A percentile compares a stretch with the other conserved stretches of the same genome.
phyloP scores from a whole-genome alignment of 2,888 invertebrate genomes.

The Hirtodrosophila cameraria region DNA sequence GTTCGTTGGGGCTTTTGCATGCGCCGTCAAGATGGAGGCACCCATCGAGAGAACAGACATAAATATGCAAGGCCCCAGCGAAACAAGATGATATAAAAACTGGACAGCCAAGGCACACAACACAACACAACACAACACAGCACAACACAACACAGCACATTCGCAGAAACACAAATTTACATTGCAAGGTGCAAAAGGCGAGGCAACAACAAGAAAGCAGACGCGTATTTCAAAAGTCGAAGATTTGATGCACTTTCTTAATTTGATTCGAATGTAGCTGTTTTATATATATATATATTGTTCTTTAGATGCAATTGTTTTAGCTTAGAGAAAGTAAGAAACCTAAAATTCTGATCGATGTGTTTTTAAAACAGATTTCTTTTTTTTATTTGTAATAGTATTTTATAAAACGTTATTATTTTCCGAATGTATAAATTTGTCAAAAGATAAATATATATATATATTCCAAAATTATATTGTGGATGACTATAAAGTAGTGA shows the following conservation, averaged over 20 bases:
- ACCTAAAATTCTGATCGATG: too few species aligned
- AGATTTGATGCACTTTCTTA: slow-evolving; percentile 36
- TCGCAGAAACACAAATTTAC: slow-evolving; percentile 76
- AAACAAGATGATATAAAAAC: slow-evolving; percentile 27
- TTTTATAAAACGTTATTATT: too few species aligned
- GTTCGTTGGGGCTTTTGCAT: slow-evolving; percentile 66
- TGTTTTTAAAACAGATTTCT: too few species aligned
- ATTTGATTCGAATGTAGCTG: too few species aligned
- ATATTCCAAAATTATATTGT: too few species aligned
- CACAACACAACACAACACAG: not conserved
- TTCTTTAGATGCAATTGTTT: too few species aligned
- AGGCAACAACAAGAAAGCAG: not conserved
- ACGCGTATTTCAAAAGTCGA: not conserved
- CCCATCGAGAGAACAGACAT: slow-evolving; percentile 54
- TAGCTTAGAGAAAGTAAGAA: too few species aligned
- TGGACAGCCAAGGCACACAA: slow-evolving; percentile 25
- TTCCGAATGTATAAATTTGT: too few species aligned
- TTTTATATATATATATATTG: too few species aligned
- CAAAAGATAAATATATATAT: too few species aligned
- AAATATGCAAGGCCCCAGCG: slow-evolving; percentile 65
- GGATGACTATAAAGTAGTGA: too few species aligned
- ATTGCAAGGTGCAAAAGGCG: slow-evolving; percentile 72
- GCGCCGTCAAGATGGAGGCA: slow-evolving; percentile 72
- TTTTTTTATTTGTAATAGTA: too few species aligned
- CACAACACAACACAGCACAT: not conserved